phyloP scores from a whole-genome alignment of 2,888 invertebrate species.

The Papilio demoleus region DNA sequence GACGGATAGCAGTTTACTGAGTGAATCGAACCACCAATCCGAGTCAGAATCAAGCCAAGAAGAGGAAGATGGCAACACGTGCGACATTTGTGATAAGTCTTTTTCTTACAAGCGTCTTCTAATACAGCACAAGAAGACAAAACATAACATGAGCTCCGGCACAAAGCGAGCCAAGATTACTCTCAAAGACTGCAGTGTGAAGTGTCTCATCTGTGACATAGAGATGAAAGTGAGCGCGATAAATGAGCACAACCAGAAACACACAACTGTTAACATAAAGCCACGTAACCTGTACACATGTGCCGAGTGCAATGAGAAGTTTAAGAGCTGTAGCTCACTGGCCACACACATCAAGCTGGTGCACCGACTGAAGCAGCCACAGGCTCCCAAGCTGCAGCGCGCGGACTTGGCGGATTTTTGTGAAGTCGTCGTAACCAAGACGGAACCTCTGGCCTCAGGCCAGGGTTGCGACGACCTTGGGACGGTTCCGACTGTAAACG shows the following conservation, averaged over 20 bases:
- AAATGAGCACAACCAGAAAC: constrained; percentile 75
- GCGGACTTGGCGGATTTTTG: constrained; percentile 79
- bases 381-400: constrained; percentile 51
- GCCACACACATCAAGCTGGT: constrained; percentile 76
- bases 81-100: constrained; percentile 78
- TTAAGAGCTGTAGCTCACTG: constrained; percentile 71
- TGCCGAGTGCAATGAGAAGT: constrained; percentile 68
- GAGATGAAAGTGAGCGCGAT: constrained; percentile 75
- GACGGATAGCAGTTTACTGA: constrained; percentile 52
- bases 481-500: constrained; percentile 62
- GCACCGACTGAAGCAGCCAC: constrained; percentile 63
- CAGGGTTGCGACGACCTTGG: constrained; percentile 80
- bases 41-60: constrained; percentile 73
- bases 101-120: constrained; percentile 75
- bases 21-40: constrained; percentile 53
- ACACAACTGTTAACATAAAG: constrained; percentile 69
- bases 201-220: constrained; percentile 74
- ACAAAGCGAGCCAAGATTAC: constrained; percentile 72
- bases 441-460: constrained; percentile 78
- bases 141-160: constrained; percentile 75
- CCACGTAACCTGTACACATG: constrained; percentile 78
- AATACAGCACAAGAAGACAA: constrained; percentile 73
- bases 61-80: constrained; percentile 73
- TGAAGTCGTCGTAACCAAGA: constrained; percentile 82
- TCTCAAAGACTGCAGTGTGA: constrained; percentile 73